Evolutionary conservation across 2,888 invertebrate genomes (phyloP), one percentile per base, ranked within the genome.

Genomic region (Latrodectus elegans): DNA sequence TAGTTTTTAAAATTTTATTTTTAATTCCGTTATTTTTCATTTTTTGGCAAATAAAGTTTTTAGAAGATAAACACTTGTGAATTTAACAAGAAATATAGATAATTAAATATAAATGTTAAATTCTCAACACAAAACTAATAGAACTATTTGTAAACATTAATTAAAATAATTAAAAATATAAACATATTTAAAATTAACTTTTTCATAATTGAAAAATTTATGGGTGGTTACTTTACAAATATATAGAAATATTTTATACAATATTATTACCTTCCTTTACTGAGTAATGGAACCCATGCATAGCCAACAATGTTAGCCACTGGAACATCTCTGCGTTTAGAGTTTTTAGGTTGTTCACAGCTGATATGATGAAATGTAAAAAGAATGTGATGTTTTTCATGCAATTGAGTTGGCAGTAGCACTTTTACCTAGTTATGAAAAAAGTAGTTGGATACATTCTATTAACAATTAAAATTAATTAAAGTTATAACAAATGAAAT

Each of bases 321-420:
- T 51, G 89, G 79, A 15, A 84, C 67, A 78, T 89, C 89, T 91
- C 96, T 96, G 91, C 94, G 94, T 92, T 96, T 95, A 77, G 95
- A 94, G 15, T 72, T 94, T 81, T 90, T 90, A n/a, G 90, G 90
- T 64, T 91, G 91, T 93, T 97, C 96, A 92, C 99, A 98, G 88
- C 97, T 97, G 89, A 99, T 96, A 92, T 99, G 99, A 91, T 96
- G 96, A 93, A 99, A 99, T 6, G 97, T 96, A 93, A 99, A 99
- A 79, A 99, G 94, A 84, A 99, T 93, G 92, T 99, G 99, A 92
- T 99, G 99, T 78, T 95, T 95, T 0, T 95, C 93, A 68, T 96
- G 95, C 77, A 99, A 93, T 89, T 96, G 95, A 22, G 96, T 94
- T 0, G 99, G 99, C 60, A 99, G 93, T 49, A 95, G 94, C 86